Percentiles rank a stretch among this genome's conserved stretches.
Conservation (phyloP, 2,113 vertebrate species). For the Cochlearius cochlearius region DNA sequence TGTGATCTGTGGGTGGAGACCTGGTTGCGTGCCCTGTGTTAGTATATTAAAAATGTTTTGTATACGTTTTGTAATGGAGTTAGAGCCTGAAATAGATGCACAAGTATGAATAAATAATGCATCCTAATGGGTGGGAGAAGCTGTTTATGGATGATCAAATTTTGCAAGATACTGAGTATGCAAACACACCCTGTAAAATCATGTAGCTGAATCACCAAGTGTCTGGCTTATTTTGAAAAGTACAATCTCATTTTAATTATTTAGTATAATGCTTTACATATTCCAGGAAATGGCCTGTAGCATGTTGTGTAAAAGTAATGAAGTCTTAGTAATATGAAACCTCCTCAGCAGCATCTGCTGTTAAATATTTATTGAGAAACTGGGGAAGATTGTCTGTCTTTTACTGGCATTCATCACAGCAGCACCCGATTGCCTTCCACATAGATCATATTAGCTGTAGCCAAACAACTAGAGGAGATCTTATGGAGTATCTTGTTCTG, state of each 20-base stretch:
- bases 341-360: background rate
- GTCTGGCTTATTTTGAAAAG: conserved; percentile 34
- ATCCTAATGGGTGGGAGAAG: conserved; percentile 3
- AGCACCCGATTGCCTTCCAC: background rate
- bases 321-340: conserved; percentile 14
- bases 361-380: conserved; percentile 34
- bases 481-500: background rate
- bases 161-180: conserved; percentile 43
- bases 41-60: conserved; percentile 2
- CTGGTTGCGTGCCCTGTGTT: background rate
- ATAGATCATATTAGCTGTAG: background rate
- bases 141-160: conserved; percentile 13
- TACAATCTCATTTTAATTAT: conserved; percentile 47
- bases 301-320: conserved; percentile 14
- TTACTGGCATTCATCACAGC: background rate
- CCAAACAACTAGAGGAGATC: background rate
- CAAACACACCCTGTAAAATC: conserved; percentile 26
- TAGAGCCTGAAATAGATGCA: conserved; percentile 4
- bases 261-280: conserved; percentile 20
- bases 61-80: background rate
- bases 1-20: background rate
- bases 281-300: conserved; percentile 30
- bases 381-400: background rate
- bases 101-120: conserved; percentile 38
- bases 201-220: conserved; percentile 23